Percentiles rank a stretch among this genome's conserved stretches.
Evolutionary conservation across 2,888 invertebrate species (phyloP).

Genomic region (Hypsopygia costalis): DNA sequence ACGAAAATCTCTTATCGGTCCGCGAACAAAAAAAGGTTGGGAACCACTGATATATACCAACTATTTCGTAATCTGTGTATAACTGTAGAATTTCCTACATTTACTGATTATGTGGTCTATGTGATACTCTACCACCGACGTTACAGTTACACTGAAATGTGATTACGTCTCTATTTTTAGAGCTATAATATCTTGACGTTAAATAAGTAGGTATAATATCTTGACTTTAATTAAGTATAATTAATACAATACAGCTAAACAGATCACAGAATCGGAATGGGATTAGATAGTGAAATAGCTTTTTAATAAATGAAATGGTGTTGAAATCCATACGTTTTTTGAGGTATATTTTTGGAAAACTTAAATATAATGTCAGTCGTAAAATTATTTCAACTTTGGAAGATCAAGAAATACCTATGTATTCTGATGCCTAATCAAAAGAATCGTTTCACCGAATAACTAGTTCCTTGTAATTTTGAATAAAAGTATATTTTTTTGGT

Average conservation of each 20-base stretch:
- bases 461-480: background rate
- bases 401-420: background rate
- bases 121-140: background rate
- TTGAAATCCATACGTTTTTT: slow-evolving; percentile 8
- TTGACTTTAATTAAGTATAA: slow-evolving; percentile 1
- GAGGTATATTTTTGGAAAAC: slow-evolving; percentile 30
- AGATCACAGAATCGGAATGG: slow-evolving; percentile 46
- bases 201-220: background rate
- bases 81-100: too few relatives aligned
- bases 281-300: slow-evolving; percentile 8
- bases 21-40: too few relatives aligned
- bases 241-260: slow-evolving; percentile 21
- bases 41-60: too few relatives aligned
- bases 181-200: background rate
- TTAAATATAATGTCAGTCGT: background rate
- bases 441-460: background rate
- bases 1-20: too few relatives aligned
- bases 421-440: background rate
- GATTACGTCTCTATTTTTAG: background rate
- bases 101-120: too few relatives aligned
- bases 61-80: too few relatives aligned
- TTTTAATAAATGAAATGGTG: slow-evolving; percentile 10
- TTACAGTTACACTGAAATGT: background rate
- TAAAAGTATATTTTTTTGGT: background rate
- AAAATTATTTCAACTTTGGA: background rate